phyloP scores from a whole-genome alignment of 2,113 vertebrate species.

The Ciconia maguari region DNA sequence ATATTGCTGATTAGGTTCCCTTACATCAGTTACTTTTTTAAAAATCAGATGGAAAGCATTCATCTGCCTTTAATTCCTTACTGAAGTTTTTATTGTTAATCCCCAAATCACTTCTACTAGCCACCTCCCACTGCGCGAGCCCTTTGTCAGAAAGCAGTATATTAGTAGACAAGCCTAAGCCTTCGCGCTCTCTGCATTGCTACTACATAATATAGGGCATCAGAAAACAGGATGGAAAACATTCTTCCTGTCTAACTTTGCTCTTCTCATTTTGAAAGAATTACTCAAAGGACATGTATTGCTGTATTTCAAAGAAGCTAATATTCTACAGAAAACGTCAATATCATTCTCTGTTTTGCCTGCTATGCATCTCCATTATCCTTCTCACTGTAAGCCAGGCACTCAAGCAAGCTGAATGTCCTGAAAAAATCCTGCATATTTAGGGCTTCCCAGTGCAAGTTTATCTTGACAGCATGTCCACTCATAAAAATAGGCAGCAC shows the following conservation, averaged over 20 bases:
- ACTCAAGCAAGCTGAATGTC: neutral
- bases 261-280: neutral
- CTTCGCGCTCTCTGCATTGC: neutral
- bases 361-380: neutral
- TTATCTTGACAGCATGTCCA: neutral
- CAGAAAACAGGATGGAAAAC: neutral
- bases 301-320: neutral
- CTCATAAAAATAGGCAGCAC: neutral
- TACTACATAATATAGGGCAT: neutral
- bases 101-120: neutral
- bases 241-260: neutral
- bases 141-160: neutral
- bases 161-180: neutral
- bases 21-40: neutral
- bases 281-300: neutral
- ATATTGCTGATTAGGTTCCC: neutral
- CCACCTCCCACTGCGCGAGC: neutral
- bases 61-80: neutral
- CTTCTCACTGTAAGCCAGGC: neutral
- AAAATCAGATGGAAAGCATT: neutral
- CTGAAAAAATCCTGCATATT: neutral
- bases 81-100: conserved; percentile 23
- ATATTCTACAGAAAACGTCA: neutral
- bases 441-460: neutral
- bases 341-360: neutral